Evolutionary conservation across 2,888 invertebrate genomes (phyloP).

Genomic region (Cephus rjabovi): DNA sequence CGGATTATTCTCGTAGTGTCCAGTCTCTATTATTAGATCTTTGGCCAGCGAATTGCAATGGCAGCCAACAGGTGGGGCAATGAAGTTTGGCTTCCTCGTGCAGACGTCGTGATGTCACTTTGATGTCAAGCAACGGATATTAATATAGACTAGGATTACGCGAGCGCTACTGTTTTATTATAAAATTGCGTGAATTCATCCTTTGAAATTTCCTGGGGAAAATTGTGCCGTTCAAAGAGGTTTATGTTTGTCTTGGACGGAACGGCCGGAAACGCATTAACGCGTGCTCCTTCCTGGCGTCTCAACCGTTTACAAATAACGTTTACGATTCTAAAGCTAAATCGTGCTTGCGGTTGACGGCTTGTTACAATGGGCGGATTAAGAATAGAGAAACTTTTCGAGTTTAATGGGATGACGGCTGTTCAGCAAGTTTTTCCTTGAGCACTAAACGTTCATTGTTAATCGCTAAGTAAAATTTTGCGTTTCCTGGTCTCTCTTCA

Average conservation of each 20-base stretch:
- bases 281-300: neutral
- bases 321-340: neutral
- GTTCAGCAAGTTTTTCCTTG: neutral
- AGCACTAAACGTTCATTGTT: neutral
- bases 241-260: neutral
- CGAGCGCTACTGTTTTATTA: neutral
- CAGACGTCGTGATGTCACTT: neutral
- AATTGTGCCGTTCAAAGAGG: neutral
- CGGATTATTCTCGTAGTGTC: conserved; percentile 39
- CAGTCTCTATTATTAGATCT: conserved; percentile 34
- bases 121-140: neutral
- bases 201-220: neutral
- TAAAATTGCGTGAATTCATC: neutral
- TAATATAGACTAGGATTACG: neutral
- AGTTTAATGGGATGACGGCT: neutral
- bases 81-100: neutral
- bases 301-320: neutral
- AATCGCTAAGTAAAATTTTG: neutral
- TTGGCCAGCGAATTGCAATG: conserved; percentile 22
- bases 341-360: neutral
- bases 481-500: neutral
- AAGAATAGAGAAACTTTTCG: neutral
- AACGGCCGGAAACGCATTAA: conserved; percentile 1
- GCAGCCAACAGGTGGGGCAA: conserved; percentile 45
- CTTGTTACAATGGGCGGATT: neutral